A percentile compares a stretch with the other conserved stretches of the same genome.
Conservation (phyloP, 2,113 vertebrate species). For the Neolamprologus sp. region DNA sequence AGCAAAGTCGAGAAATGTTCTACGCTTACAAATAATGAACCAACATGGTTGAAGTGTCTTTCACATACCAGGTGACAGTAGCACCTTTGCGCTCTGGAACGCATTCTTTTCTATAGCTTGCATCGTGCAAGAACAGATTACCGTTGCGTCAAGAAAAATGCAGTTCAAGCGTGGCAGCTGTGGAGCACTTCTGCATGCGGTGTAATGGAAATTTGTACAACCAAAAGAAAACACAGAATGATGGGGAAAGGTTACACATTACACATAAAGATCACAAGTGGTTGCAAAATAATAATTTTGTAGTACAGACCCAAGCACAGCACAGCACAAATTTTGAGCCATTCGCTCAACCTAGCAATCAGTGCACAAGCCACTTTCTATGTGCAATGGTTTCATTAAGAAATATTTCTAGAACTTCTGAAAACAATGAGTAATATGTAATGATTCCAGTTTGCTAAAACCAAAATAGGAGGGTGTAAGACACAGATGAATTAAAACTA, state of each 20-base stretch:
- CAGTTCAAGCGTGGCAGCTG: neutral
- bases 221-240: neutral
- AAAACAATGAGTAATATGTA: neutral
- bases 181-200: neutral
- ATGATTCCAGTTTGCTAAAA: constrained; percentile 10
- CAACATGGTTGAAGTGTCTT: neutral
- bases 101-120: neutral
- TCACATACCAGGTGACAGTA: neutral
- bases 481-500: constrained; percentile 46
- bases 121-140: neutral
- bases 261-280: neutral
- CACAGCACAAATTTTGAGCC: neutral
- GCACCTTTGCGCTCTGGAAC: neutral
- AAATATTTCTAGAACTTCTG: constrained; percentile 5
- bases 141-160: neutral
- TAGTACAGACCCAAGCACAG: neutral
- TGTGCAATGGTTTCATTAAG: neutral
- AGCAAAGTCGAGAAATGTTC: neutral
- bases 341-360: neutral
- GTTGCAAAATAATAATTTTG: neutral
- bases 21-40: neutral
- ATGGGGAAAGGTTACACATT: neutral
- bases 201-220: neutral
- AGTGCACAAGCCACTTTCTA: neutral
- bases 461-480: constrained; percentile 23